Conservation (phyloP, 2,888 invertebrate species). For the Taphrorychus bicolor region DNA sequence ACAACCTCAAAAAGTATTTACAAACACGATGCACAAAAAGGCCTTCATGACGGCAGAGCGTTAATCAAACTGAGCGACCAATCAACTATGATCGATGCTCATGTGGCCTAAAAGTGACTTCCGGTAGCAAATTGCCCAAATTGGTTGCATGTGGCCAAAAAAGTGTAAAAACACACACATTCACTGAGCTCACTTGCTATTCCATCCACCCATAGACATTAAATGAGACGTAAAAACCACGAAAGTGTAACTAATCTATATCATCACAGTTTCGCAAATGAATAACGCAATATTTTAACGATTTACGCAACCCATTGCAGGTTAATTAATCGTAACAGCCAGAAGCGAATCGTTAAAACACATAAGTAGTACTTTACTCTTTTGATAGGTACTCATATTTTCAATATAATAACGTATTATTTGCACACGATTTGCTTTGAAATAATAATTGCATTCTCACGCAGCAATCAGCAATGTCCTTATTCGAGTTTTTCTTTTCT, state of each 20-base stretch:
- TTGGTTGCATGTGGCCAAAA: not conserved
- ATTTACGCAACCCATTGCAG: not conserved
- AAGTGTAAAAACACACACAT: not conserved
- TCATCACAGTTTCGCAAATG: not conserved
- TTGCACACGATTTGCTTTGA: constrained; percentile 25
- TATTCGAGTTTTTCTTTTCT: not conserved
- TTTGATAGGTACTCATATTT: constrained; percentile 14
- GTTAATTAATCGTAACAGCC: not conserved
- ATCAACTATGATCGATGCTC: not conserved
- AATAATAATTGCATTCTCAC: constrained; percentile 22
- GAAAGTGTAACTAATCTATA: constrained; percentile 6
- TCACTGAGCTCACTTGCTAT: not conserved
- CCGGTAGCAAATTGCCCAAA: not conserved
- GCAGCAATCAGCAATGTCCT: constrained; percentile 1
- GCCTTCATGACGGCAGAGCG: not conserved
- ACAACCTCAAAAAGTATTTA: no score
- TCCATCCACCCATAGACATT: not conserved
- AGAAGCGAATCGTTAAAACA: constrained; percentile 10
- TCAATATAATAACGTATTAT: constrained; percentile 24
- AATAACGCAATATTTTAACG: not conserved
- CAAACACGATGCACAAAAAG: not conserved
- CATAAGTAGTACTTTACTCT: constrained; percentile 14
- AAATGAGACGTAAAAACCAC: not conserved
- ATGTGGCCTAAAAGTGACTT: not conserved
- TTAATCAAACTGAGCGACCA: not conserved